These are phyloP conservation scores for Drosophila stalkeri DNA, from an alignment of 2,888 invertebrate species.

Conservation along the genomic window DNA sequence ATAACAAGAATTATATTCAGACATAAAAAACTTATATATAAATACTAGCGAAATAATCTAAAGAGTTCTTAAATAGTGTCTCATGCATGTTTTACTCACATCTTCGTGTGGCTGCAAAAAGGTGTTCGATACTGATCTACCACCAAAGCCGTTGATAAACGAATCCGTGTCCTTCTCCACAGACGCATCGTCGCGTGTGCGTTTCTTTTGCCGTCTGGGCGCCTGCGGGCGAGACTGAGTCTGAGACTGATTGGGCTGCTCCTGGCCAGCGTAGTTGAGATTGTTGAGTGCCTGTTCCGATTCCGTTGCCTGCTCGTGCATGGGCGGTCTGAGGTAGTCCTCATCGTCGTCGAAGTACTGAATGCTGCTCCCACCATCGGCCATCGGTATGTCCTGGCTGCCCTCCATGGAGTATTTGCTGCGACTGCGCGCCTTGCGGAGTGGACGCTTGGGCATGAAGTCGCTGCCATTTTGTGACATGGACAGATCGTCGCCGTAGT, in stretches of 20 bases:
- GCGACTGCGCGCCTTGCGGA: constrained; percentile 85
- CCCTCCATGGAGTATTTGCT: constrained; percentile 84
- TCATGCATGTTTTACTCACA: constrained; percentile 65
- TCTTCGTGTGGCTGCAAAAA: constrained; percentile 85
- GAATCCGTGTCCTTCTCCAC: constrained; percentile 84
- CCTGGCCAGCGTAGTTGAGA: constrained; percentile 57
- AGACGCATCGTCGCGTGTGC: constrained; percentile 76
- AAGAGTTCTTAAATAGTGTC: neutral
- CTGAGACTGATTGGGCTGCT: constrained; percentile 23
- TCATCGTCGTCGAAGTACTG: constrained; percentile 85
- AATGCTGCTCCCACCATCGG: constrained; percentile 80
- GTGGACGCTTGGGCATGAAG: constrained; percentile 86
- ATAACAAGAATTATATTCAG: too few relatives aligned
- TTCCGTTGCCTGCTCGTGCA: constrained; percentile 63
- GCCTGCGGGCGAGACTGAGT: constrained; percentile 81
- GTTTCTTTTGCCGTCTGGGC: constrained; percentile 84
- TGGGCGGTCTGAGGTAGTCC: constrained; percentile 78
- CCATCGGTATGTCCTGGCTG: constrained; percentile 84
- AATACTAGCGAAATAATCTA: neutral
- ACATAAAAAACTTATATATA: neutral
- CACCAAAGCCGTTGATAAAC: constrained; percentile 84
- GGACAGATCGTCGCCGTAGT: constrained; percentile 83
- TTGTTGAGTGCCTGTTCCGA: constrained; percentile 66
- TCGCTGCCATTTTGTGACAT: constrained; percentile 84
- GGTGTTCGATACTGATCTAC: constrained; percentile 85